Conservation (phyloP, 2,888 invertebrate species). For the Prenolepis imparis region DNA sequence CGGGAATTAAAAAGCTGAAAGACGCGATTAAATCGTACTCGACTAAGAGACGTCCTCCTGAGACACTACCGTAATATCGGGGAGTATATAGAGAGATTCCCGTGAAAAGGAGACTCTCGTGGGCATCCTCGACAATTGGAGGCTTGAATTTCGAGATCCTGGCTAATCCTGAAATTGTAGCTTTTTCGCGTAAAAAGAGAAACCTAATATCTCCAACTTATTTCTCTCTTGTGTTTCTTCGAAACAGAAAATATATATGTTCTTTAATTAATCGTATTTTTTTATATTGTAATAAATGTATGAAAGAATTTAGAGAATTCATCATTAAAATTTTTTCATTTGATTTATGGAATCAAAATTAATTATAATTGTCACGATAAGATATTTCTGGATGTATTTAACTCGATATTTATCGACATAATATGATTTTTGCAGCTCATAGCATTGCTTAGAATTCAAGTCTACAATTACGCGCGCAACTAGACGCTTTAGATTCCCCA, state of each 20-base stretch:
- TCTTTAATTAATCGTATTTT: background rate
- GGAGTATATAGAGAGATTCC: background rate
- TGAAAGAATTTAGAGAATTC: background rate
- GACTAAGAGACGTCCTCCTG: background rate
- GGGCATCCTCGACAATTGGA: background rate
- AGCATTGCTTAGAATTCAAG: background rate
- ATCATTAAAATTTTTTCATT: background rate
- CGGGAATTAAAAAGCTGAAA: background rate
- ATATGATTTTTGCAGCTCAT: background rate
- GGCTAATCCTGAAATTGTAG: background rate
- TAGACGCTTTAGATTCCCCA: background rate
- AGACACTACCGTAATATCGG: background rate
- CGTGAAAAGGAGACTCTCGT: background rate
- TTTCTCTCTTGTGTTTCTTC: background rate
- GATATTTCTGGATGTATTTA: background rate
- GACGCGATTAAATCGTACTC: slow-evolving; percentile 14
- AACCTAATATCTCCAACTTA: background rate
- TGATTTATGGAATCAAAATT: background rate
- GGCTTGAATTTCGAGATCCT: background rate
- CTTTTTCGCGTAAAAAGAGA: background rate
- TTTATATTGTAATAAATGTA: slow-evolving; percentile 4
- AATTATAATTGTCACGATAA: background rate
- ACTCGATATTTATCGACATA: background rate
- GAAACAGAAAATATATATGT: background rate
- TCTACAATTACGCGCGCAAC: slow-evolving; percentile 1